Evolutionary conservation across 2,888 invertebrate species (phyloP), one percentile per base, ranked within the genome.

Genomic region (Agrotis segetum): DNA sequence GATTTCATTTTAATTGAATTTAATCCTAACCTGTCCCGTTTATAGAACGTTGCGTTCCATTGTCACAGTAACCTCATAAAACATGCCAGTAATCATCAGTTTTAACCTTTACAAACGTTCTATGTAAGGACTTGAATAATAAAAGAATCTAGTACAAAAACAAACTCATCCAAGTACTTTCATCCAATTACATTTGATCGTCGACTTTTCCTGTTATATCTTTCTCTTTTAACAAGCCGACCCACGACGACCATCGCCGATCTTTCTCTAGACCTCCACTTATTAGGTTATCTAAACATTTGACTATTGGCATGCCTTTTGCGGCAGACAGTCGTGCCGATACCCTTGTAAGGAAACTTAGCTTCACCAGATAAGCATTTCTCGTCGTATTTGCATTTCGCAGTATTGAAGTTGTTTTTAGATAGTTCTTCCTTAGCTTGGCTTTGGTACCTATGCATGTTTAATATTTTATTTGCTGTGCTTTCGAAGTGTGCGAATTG

Each of bases 261-360:
- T 79, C 74, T 87, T 75, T 80, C 81, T 73, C 71, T 60, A 70
- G 72, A 55, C 70, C 74, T 71, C 49, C 67, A 67, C 83, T 66
- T 80, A 84, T 81, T 84, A 77, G 86, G 82, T 73, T 84, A 85
- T 82, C 86, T 81, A 81, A 82, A 86, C 77, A 83, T 81, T 85
- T 77, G 79, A 79, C 67, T 77, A 68, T 79, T 63, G 73, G 63
- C 68, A 69, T 77, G 49, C 86, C 86, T 80, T 87, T 83, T 81
- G 75, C 58, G 78, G 84, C 67, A n/a, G 40, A 66, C 68, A 85
- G 75, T 85, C 79, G 83, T 83, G 81, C 74, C 82, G 76, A 68
- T 66, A 60, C 29, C 84, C 85, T 66, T 83, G 49, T 85, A 77
- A 29, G 79, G 84, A 71, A 66, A 65, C 69, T 64, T 49, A 64